Conservation (phyloP, 2,113 vertebrate species). For the Puffinus mauretanicus region DNA sequence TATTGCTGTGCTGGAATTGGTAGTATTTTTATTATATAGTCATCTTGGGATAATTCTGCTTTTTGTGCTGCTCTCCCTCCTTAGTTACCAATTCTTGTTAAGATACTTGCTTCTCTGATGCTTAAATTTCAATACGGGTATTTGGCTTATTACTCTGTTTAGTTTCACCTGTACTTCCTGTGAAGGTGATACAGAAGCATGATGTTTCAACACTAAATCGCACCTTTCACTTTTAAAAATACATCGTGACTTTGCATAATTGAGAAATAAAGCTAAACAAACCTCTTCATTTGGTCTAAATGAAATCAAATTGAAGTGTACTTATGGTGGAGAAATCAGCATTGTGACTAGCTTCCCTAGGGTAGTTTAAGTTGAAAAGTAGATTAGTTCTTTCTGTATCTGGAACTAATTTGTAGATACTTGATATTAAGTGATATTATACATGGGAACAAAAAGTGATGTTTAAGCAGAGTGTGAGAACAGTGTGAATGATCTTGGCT, state of each 20-base stretch:
- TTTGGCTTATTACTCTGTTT: neutral
- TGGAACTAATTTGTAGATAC: neutral
- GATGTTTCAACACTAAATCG: neutral
- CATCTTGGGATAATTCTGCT: neutral
- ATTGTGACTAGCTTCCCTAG: neutral
- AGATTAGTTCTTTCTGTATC: neutral
- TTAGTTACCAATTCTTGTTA: neutral
- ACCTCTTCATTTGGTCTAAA: neutral
- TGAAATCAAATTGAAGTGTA: neutral
- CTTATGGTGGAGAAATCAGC: neutral
- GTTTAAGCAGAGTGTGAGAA: neutral
- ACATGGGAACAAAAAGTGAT: neutral
- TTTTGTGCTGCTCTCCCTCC: neutral
- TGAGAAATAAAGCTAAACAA: neutral
- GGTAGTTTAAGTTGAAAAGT: neutral
- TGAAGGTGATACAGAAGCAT: neutral
- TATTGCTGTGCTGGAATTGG: neutral
- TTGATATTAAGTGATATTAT: neutral
- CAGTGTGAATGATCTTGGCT: neutral
- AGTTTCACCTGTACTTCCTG: neutral
- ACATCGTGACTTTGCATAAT: fast-evolving
- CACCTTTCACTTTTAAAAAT: neutral
- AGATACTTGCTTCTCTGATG: neutral
- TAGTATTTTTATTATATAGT: neutral
- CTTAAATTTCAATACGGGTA: neutral